Evolutionary conservation across 2,888 invertebrate species (phyloP).

Genomic region (Napeogenes inachia): DNA sequence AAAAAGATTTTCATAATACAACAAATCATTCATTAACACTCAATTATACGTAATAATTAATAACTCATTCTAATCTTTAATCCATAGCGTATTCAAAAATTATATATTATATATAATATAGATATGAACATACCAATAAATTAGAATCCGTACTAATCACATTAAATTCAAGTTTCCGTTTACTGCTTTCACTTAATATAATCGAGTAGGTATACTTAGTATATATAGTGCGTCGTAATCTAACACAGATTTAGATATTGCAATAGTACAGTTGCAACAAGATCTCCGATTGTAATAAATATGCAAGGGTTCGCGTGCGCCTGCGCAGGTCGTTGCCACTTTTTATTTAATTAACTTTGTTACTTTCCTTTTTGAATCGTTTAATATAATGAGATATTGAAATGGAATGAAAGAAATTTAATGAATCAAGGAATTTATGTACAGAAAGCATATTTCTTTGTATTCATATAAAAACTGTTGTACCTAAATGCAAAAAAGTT

Average conservation of each 20-base stretch:
- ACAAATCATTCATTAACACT: no score
- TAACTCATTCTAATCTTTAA: no score
- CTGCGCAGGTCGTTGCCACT: slow-evolving; percentile 34
- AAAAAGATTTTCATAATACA: no score
- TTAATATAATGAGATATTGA: slow-evolving; percentile 31
- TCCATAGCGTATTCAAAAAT: no score
- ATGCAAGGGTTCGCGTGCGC: slow-evolving; percentile 54
- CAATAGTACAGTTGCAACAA: slow-evolving; percentile 30
- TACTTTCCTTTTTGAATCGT: slow-evolving; percentile 35
- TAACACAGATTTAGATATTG: slow-evolving; percentile 19
- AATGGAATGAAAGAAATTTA: slow-evolving; percentile 7
- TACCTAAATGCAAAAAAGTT: no score
- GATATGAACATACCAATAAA: no score
- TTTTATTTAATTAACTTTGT: slow-evolving; percentile 46
- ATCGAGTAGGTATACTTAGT: background rate
- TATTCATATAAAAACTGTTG: no score
- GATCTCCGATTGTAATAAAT: slow-evolving; percentile 56
- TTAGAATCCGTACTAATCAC: no score
- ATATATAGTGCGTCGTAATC: background rate
- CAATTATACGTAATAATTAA: no score
- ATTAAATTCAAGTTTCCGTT: background rate
- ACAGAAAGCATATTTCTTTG: no score
- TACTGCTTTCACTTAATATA: slow-evolving; percentile 2
- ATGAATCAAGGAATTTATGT: background rate
- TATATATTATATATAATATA: no score